These are phyloP conservation scores for Drosophila ohnishii DNA, from an alignment of 1,140 invertebrate species.

Conservation along the genomic window DNA sequence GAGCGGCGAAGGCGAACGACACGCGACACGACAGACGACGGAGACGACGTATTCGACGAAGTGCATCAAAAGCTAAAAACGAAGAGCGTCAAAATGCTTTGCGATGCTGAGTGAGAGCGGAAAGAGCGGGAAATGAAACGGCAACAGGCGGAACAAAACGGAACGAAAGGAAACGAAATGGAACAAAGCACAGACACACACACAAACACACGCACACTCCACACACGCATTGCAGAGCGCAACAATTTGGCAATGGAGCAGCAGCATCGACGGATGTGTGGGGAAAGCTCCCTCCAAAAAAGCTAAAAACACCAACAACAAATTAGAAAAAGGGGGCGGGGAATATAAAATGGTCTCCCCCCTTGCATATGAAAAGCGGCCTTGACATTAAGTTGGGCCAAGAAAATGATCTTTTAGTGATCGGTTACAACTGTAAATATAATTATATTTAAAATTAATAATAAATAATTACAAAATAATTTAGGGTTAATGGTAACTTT, in stretches of 20 bases:
- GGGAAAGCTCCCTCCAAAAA: conserved; percentile 35
- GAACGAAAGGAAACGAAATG: conserved; percentile 5
- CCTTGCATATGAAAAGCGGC: not conserved
- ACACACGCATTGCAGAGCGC: conserved; percentile 33
- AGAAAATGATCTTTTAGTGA: conserved; percentile 1
- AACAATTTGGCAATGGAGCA: conserved; percentile 62
- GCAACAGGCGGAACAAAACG: conserved; percentile 53
- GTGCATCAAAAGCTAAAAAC: conserved; percentile 26
- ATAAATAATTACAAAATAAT: too few species aligned
- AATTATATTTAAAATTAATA: too few species aligned
- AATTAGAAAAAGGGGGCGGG: conserved; percentile 14
- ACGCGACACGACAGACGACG: conserved; percentile 34
- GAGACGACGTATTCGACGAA: conserved; percentile 37
- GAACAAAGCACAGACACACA: conserved; percentile 5
- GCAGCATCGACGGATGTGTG: conserved; percentile 11
- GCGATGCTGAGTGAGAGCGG: conserved; percentile 31
- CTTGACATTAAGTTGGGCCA: conserved; percentile 5
- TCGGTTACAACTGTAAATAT: not conserved
- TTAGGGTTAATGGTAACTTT: too few species aligned
- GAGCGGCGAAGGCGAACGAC: conserved; percentile 20
- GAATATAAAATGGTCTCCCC: conserved; percentile 1
- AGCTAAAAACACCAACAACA: conserved; percentile 10
- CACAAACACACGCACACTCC: conserved; percentile 2
- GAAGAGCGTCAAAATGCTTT: conserved; percentile 20
- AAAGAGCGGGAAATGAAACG: conserved; percentile 57